These are phyloP conservation scores for Clivina fossor DNA, from an alignment of 2,888 invertebrate genomes.

Conservation along the genomic window DNA sequence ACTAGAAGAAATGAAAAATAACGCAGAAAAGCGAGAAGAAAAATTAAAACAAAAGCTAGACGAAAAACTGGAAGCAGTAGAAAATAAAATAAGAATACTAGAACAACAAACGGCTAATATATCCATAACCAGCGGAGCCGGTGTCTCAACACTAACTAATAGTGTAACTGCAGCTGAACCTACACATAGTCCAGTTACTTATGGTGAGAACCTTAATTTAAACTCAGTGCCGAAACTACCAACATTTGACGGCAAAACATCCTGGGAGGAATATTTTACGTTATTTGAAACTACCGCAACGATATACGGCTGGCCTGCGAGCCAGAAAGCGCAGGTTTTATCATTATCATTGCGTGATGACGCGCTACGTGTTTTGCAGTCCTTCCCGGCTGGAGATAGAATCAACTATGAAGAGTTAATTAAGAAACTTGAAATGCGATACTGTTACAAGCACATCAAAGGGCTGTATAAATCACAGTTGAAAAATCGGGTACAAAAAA, in stretches of 20 bases:
- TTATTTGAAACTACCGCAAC: constrained; percentile 5
- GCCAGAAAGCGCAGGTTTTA: constrained; percentile 4
- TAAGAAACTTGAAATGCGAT: neutral
- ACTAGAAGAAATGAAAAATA: no score
- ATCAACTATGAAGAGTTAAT: neutral
- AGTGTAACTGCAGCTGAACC: no score
- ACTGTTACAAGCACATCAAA: constrained; percentile 2
- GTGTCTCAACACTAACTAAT: no score
- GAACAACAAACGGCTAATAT: no score
- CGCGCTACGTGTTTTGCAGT: neutral
- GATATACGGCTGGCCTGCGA: neutral
- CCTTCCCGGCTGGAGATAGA: neutral
- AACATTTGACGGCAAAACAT: constrained; percentile 12
- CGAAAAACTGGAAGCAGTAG: no score
- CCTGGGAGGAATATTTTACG: neutral
- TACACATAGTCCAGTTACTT: no score
- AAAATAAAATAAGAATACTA: no score
- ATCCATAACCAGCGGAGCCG: no score
- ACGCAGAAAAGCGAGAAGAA: no score
- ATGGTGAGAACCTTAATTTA: no score
- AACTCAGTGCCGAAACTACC: no score
- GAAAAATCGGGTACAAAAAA: neutral
- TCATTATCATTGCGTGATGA: constrained; percentile 6
- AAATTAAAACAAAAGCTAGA: no score
- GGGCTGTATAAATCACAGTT: constrained; percentile 1